Evolutionary conservation across 2,113 vertebrate species (phyloP), one percentile per base, ranked within the genome.

Genomic region (Onychostruthus taczanowskii): DNA sequence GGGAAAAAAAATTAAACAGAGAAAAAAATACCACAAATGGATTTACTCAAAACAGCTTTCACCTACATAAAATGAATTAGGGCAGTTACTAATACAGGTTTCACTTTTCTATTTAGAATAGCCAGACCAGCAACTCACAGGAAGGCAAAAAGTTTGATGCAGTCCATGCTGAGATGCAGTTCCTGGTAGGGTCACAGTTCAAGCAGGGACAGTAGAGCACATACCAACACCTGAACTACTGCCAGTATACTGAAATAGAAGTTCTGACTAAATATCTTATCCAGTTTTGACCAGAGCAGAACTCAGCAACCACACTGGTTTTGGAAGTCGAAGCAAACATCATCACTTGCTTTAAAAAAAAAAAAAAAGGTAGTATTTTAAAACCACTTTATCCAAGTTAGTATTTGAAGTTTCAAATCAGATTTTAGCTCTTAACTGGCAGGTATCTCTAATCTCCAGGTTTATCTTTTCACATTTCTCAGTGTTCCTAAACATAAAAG

Each of bases 171-270:
- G 92, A 86, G 88, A 84, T 64, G 85, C 49, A 50, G 41, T 58
- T 72, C 73, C n/a, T 43, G 44, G 53, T 17, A 61, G 87, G 95
- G 96, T 97, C 91, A 95, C 81, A 93, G 86, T 62, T 93, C 79
- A 87, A 13, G 73, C 69, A 95, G 87, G 91, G 90, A 92, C 88
- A 80, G 7, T 1, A 79, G 3, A 62, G 24, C 78, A 19, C 58
- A 94, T 73, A 77, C 41, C 86, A 62, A 82, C 35, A 37, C 47
- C 50, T 67, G 66, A 77, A 62, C 55, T 17, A 22, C 41, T 41
- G 84, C 92, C 94, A 90, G 24, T 2, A 24, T 1, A 24, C 37
- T 23, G n/a, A 84, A 94, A 95, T 44, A 91, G 83, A 33, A 72
- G 39, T 75, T 78, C 80, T 59, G 52, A 93, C 43, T 69, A 31